Evolutionary conservation across 2,113 vertebrate species (phyloP).

Genomic region (Cephalopterus ornatus): DNA sequence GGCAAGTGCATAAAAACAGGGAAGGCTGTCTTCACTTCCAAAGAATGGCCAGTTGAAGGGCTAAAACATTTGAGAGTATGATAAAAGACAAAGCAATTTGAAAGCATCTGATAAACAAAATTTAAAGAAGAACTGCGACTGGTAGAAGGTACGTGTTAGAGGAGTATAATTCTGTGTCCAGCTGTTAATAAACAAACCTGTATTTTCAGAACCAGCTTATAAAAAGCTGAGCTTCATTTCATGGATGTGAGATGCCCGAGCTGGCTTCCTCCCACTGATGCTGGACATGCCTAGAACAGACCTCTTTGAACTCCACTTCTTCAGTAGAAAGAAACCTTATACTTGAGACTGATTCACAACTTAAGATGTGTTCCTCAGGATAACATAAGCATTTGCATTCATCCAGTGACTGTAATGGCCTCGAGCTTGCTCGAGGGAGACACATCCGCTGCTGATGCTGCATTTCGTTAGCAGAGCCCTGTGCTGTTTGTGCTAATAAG

Average conservation of each 20-base stretch:
- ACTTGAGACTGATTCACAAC: not conserved
- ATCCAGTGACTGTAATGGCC: not conserved
- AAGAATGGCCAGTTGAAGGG: not conserved
- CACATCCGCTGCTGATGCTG: not conserved
- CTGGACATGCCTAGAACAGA: not conserved
- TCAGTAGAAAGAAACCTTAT: not conserved
- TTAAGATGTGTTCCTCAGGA: not conserved
- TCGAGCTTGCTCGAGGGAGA: not conserved
- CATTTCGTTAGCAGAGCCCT: not conserved
- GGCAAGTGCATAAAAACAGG: not conserved
- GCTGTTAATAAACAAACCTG: not conserved
- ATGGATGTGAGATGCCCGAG: not conserved
- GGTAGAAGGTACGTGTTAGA: not conserved
- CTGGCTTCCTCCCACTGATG: rapidly evolving
- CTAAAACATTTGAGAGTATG: not conserved
- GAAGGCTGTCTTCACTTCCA: not conserved
- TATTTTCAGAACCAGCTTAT: not conserved
- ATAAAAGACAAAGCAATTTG: not conserved
- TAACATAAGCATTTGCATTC: not conserved
- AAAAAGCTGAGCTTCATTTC: not conserved
- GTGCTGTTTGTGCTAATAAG: not conserved
- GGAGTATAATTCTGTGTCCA: not conserved
- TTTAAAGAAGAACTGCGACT: not conserved
- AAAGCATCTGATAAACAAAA: not conserved
- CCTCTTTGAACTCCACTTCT: not conserved